phyloP scores from a whole-genome alignment of 2,888 invertebrate genomes.

The Aphidius colemani region DNA sequence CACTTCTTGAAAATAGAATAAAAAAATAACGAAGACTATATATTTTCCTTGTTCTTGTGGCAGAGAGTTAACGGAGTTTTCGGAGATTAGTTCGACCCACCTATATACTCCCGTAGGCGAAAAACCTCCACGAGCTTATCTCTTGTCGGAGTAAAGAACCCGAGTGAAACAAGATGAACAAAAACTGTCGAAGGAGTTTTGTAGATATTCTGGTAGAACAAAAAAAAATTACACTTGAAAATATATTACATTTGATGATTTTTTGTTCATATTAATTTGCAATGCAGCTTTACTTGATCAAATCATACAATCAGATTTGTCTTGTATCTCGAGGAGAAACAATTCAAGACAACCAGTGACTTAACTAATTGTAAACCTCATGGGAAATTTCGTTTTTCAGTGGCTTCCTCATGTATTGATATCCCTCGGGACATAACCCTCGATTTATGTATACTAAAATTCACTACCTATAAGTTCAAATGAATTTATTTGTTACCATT shows the following conservation, averaged over 20 bases:
- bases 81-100: slow-evolving; percentile 36
- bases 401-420: slow-evolving; percentile 16
- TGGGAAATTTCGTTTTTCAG: slow-evolving; percentile 24
- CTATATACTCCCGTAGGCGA: slow-evolving; percentile 25
- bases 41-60: slow-evolving; percentile 20
- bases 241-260: slow-evolving; percentile 8
- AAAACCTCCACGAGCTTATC: slow-evolving; percentile 30
- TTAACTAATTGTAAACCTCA: slow-evolving; percentile 29
- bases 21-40: slow-evolving; percentile 13
- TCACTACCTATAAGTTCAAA: too few species aligned
- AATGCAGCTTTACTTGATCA: slow-evolving; percentile 12
- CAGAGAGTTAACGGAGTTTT: slow-evolving; percentile 36
- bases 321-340: slow-evolving; percentile 11
- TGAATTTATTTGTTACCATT: too few species aligned
- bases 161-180: slow-evolving; percentile 1
- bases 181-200: background rate
- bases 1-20: slow-evolving; percentile 17
- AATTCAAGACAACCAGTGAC: slow-evolving; percentile 27
- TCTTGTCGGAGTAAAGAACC: slow-evolving; percentile 9
- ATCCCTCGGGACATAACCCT: slow-evolving; percentile 8
- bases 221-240: slow-evolving; percentile 9
- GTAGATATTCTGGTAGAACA: background rate
- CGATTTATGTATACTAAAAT: slow-evolving; percentile 2
- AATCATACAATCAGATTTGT: slow-evolving; percentile 16
- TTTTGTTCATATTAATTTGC: slow-evolving; percentile 2